phyloP scores from a whole-genome alignment of 2,797 vertebrate genomes.

The Chiloscyllium punctatum region DNA sequence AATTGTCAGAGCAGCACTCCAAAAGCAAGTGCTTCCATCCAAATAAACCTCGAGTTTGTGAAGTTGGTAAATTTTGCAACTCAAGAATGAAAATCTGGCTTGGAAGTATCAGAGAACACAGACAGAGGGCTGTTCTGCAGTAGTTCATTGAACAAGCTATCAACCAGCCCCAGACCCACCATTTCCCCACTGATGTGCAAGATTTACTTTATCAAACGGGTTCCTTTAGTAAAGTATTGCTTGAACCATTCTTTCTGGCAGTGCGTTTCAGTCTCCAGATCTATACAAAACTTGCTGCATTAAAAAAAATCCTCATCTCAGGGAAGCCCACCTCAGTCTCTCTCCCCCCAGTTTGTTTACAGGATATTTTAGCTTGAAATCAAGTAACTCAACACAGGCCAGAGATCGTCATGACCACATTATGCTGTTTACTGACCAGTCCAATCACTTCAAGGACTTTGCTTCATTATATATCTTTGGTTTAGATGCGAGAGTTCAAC shows the following conservation, averaged over 20 bases:
- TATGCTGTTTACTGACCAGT: neutral
- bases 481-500: neutral
- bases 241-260: neutral
- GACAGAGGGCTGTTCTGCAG: neutral
- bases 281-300: neutral
- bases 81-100: too few species aligned
- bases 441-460: neutral
- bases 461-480: neutral
- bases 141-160: neutral
- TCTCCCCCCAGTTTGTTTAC: neutral
- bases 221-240: neutral
- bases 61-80: too few species aligned
- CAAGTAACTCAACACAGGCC: neutral
- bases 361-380: neutral
- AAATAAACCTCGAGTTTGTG: too few species aligned
- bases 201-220: neutral
- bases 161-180: neutral
- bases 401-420: neutral
- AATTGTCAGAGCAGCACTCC: too few species aligned
- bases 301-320: neutral
- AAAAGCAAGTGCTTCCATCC: too few species aligned
- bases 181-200: neutral
- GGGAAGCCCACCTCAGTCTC: neutral
- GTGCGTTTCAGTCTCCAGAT: neutral
- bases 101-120: too few species aligned